Evolutionary conservation across 2,113 vertebrate genomes (phyloP).

Genomic region (Tamias sibiricus): DNA sequence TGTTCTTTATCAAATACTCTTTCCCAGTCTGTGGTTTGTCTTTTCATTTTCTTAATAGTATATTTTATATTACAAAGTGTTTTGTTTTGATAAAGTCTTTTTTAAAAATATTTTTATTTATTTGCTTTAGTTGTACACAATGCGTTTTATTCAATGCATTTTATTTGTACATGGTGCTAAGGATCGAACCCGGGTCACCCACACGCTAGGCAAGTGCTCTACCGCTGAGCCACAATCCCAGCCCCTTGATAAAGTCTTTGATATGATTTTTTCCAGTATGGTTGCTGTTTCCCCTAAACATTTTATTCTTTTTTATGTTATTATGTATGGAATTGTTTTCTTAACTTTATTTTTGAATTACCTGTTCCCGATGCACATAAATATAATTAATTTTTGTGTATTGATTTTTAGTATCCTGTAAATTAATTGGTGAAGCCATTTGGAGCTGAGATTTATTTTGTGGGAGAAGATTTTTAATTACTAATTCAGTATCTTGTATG

Average conservation of each 20-base stretch:
- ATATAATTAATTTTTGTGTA: background rate
- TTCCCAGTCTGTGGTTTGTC: background rate
- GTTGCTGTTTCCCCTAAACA: background rate
- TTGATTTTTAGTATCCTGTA: background rate
- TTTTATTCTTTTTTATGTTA: slow-evolving; percentile 9
- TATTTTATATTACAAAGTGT: background rate
- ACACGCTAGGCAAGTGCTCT: too few relatives aligned
- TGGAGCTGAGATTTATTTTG: background rate
- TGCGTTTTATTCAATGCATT: too few relatives aligned
- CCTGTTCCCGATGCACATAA: background rate
- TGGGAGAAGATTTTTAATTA: slow-evolving; percentile 10
- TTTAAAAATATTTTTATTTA: too few relatives aligned
- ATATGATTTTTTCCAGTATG: background rate
- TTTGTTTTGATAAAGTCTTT: slow-evolving; percentile 16
- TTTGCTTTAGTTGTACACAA: too few relatives aligned
- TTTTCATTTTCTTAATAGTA: slow-evolving; percentile 35
- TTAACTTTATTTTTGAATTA: background rate
- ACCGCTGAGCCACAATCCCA: too few relatives aligned
- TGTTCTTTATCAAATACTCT: background rate
- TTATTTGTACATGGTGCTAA: too few relatives aligned
- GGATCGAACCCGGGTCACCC: too few relatives aligned
- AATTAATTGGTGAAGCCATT: background rate
- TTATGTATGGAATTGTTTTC: background rate
- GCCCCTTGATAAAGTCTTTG: background rate
- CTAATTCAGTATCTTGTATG: slow-evolving; percentile 18